Conservation (phyloP, 2,888 invertebrate species). For the Nebria brevicollis region DNA sequence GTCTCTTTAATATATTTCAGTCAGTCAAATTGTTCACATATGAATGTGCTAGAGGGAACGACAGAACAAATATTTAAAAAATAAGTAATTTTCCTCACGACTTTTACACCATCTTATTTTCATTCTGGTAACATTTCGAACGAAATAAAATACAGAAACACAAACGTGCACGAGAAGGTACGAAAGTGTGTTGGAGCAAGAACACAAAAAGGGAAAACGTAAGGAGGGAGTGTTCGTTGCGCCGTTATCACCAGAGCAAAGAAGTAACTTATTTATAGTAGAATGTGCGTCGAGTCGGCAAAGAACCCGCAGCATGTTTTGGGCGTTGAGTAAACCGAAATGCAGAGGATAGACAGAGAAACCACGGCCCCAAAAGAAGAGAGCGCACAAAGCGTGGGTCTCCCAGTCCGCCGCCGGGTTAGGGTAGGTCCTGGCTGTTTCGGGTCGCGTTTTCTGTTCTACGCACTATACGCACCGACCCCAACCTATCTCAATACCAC, state of each 20-base stretch:
- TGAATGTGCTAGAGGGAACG: too few relatives aligned
- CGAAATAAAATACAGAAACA: not conserved
- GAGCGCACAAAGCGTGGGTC: not conserved
- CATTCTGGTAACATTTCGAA: not conserved
- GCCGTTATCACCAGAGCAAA: slow-evolving; percentile 1
- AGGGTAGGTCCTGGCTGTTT: not conserved
- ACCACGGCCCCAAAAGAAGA: not conserved
- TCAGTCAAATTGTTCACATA: too few relatives aligned
- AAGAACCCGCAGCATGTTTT: not conserved
- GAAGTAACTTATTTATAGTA: not conserved
- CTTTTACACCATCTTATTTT: slow-evolving; percentile 1
- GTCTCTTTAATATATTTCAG: too few relatives aligned
- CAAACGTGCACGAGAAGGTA: not conserved
- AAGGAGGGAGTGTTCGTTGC: not conserved
- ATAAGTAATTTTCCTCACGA: not conserved
- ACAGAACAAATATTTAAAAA: not conserved
- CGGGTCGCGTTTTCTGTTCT: not conserved
- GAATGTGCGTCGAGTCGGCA: not conserved
- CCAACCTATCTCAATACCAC: not conserved
- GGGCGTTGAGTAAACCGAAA: not conserved
- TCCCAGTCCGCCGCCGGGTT: not conserved
- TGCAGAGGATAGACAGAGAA: not conserved
- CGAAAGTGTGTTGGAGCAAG: not conserved
- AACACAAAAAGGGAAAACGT: too few relatives aligned
- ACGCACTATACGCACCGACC: slow-evolving; percentile 1